Conservation (phyloP, 2,113 vertebrate species). For the Oryzias javanicus region DNA sequence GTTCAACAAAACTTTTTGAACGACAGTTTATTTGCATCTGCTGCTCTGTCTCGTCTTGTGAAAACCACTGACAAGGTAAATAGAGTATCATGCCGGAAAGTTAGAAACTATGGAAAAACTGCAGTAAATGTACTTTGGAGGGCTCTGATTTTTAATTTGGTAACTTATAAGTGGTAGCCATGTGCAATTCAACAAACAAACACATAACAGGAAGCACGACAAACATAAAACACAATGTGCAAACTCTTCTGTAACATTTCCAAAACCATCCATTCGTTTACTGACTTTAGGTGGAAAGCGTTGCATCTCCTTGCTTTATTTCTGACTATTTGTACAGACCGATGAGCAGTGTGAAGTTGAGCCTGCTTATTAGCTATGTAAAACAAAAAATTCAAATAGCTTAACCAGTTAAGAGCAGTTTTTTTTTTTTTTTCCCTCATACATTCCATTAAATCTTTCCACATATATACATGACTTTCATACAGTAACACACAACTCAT, state of each 20-base stretch:
- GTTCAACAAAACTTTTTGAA: not conserved
- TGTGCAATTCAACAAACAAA: conserved; percentile 62
- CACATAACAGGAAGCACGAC: conserved; percentile 47
- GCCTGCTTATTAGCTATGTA: conserved; percentile 32
- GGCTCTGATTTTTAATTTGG: not conserved
- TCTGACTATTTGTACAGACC: conserved; percentile 18
- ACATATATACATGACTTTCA: conserved; percentile 66
- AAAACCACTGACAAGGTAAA: too few species aligned
- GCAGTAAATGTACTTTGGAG: too few species aligned
- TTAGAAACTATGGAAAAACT: too few species aligned
- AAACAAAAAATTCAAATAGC: conserved; percentile 24
- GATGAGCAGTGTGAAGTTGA: conserved; percentile 23
- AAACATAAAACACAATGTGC: conserved; percentile 49
- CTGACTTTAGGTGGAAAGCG: conserved; percentile 12
- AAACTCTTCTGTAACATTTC: conserved; percentile 32
- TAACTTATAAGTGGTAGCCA: conserved; percentile 40
- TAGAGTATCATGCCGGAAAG: too few species aligned
- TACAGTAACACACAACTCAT: conserved; percentile 57
- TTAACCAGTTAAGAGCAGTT: conserved; percentile 40
- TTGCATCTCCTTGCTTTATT: conserved; percentile 37
- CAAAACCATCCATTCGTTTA: conserved; percentile 21
- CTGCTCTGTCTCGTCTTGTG: too few species aligned
- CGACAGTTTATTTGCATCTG: too few species aligned
- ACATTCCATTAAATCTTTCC: conserved; percentile 48
- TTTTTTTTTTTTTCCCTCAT: conserved; percentile 36